Evolutionary conservation across 2,797 vertebrate species (phyloP), one percentile per base, ranked within the genome.

Genomic region (Darevskia mixta): DNA sequence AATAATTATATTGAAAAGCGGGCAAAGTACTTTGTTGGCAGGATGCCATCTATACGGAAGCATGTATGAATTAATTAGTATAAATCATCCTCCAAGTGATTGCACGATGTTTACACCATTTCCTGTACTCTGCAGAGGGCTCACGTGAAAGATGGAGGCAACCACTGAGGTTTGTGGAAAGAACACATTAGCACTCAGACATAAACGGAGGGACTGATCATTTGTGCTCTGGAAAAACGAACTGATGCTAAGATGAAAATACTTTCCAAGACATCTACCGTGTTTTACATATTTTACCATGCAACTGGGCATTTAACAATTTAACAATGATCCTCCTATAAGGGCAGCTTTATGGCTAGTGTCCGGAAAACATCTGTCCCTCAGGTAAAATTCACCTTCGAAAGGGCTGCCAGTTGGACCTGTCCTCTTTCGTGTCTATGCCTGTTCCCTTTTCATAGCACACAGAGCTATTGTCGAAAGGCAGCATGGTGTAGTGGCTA

Each of bases 121-220:
- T 94, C 75, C n/a, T 91, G 93, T 93, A 93, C 82, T 72, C 90
- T 94, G 49, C 82, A 43, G 89, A 93, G 92, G 76, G 43, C 82
- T 91, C 89, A 86, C 66, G 90, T 88, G 91, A 95, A 83, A 91
- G 67, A 73, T n/a, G 3, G 25, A 55, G 32, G 75, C 85, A 95
- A 45, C 86, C 82, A 91, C 90, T 87, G 92, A 43, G 79, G 91
- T 90, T 93, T 84, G 86, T 83, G n/a, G 88, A 91, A 93, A 93
- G 66, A 82, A n/a, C 75, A 27, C 32, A 58, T 49, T 92, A 94
- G 92, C 95, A 95, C 94, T 95, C 76, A 84, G 93, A 87, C 84
- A 72, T 91, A 95, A 95, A 93, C 91, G 95, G 93, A 92, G 90
- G 91, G 90, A 86, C 87, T 91, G 64, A 89, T 93, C 93, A 94